A percentile compares a stretch with the other conserved stretches of the same genome.
Evolutionary conservation across 1,140 invertebrate genomes (phyloP).

Genomic region (Condylostylus longicornis): DNA sequence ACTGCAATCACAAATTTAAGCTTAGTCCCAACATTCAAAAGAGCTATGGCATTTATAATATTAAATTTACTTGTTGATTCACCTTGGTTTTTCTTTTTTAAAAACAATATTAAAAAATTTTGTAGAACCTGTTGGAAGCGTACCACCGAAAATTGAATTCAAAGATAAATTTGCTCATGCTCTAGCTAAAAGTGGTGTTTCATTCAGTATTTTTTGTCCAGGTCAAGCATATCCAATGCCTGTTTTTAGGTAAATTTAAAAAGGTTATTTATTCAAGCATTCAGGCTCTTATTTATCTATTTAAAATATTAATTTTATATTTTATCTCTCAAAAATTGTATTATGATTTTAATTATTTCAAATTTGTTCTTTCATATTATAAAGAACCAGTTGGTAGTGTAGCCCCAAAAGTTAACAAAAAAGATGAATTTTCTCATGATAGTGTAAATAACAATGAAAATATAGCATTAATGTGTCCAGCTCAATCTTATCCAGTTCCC

Average conservation of each 20-base stretch:
- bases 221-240: constrained; percentile 51
- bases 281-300: constrained; percentile 1
- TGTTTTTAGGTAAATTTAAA: not conserved
- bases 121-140: constrained; percentile 38
- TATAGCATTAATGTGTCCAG: constrained; percentile 45
- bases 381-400: constrained; percentile 54
- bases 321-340: not conserved
- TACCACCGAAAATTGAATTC: constrained; percentile 45
- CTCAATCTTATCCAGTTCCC: constrained; percentile 50
- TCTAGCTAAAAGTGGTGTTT: constrained; percentile 22
- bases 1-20: not conserved
- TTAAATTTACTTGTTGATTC: too few species aligned
- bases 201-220: constrained; percentile 47
- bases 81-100: too few species aligned
- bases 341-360: constrained; percentile 14
- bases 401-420: constrained; percentile 44
- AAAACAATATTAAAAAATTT: not conserved
- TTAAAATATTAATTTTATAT: not conserved
- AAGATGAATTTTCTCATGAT: constrained; percentile 38
- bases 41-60: not conserved
- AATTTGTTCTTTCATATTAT: too few species aligned
- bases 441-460: constrained; percentile 14
- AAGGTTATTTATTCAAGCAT: not conserved
- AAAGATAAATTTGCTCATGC: constrained; percentile 35
- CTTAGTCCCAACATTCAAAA: not conserved